Evolutionary conservation across 1,140 invertebrate genomes (phyloP), one percentile per base, ranked within the genome.

Genomic region (Anoplolepis gracilipes): DNA sequence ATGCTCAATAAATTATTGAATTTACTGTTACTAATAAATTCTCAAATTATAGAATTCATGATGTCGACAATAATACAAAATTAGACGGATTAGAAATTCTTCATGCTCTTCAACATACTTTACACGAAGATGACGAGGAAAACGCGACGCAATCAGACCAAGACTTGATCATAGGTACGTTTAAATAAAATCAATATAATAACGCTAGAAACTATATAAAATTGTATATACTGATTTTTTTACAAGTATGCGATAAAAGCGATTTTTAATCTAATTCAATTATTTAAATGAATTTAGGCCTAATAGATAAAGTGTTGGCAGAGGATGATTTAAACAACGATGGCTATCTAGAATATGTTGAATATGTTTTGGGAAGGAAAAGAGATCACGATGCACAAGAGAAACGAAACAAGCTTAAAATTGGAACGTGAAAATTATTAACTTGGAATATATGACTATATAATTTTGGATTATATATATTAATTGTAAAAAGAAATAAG

Each of bases 31-130:
- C 11, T 72, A 61, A 84, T 42, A 36, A 4, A 69, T 25, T 25
- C 36, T 46, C 11, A 89, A 95, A 95, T 93, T 96, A 95, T 88
- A 97, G 97, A 90, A 93, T 97, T 13, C 98, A 98, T 88, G 98
- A 98, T 91, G 96, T 96, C 87, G 97, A 98, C 90, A 97, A 97
- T 89, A 98, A 98, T 92, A 96, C 96, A 1, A 97, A 96, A 92
- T 94, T 98, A 69, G 98, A 98, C 93, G 98, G 98, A 11, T 93
- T 98, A 64, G 98, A 98, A 95, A 96, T 98, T 85, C 92, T 98
- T 39, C 94, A 97, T 92, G 96, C 96, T 8, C 95, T 97, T 84
- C 96, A 96, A 85, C 97, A 97, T 85, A 96, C 96, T 1, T 92
- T 95, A 55, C 96, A 96, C 89, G 95, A 96, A 53, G 94, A 96